phyloP scores from a whole-genome alignment of 2,113 vertebrate genomes.

The Triplophysa tibetana region DNA sequence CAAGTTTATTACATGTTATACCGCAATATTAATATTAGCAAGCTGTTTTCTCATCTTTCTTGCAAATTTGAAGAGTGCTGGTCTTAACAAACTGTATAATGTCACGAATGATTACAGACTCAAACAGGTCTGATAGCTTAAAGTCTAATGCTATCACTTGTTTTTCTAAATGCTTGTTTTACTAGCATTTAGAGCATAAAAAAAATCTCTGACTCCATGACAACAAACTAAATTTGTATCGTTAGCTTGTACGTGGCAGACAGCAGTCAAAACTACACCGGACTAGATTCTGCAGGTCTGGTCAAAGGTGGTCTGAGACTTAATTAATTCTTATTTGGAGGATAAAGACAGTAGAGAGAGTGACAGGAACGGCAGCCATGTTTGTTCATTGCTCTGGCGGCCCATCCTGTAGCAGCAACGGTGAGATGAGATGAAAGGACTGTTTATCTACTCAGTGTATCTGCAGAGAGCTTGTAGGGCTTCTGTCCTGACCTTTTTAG shows the following conservation, averaged over 20 bases:
- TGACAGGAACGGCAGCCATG: slow-evolving; percentile 20
- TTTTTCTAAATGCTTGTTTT: no score
- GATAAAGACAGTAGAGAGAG: background rate
- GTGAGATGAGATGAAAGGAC: slow-evolving; percentile 25
- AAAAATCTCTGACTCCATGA: background rate
- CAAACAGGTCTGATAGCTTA: background rate
- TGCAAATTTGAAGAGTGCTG: no score
- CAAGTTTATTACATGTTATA: no score
- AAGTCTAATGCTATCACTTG: background rate
- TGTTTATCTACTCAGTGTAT: slow-evolving; percentile 44
- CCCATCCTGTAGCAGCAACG: slow-evolving; percentile 13
- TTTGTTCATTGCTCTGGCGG: background rate
- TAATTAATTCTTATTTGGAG: slow-evolving; percentile 42
- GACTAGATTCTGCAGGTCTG: slow-evolving; percentile 47
- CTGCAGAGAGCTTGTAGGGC: slow-evolving; percentile 14
- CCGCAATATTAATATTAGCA: no score
- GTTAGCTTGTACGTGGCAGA: slow-evolving; percentile 7
- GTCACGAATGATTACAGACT: background rate
- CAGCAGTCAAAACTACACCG: slow-evolving; percentile 12
- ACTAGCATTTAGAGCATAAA: slow-evolving; percentile 1
- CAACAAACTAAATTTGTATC: slow-evolving; percentile 1
- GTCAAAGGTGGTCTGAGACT: slow-evolving; percentile 46
- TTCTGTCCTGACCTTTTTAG: slow-evolving; percentile 47
- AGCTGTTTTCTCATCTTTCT: no score
- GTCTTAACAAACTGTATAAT: background rate